Percentiles rank a stretch among this genome's conserved stretches.
Evolutionary conservation across 2,113 vertebrate genomes (phyloP).

Genomic region (Lamprologus lemairii): DNA sequence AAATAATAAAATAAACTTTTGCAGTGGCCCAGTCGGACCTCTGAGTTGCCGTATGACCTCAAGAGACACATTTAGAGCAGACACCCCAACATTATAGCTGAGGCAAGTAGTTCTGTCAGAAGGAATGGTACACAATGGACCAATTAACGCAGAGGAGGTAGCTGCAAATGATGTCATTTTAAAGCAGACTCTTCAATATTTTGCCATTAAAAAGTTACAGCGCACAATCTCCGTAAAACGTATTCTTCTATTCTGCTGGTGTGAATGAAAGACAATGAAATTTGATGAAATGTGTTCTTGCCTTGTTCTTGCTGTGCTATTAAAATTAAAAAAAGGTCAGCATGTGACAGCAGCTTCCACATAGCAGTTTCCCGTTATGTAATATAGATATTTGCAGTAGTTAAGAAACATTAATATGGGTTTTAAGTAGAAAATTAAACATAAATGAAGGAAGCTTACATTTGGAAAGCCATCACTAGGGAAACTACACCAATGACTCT

Average conservation of each 20-base stretch:
- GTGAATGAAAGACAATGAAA: neutral
- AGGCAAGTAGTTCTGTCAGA: neutral
- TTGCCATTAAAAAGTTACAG: neutral
- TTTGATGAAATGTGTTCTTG: neutral
- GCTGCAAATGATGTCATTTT: neutral
- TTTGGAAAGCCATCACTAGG: neutral
- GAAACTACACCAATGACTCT: neutral
- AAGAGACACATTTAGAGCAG: neutral
- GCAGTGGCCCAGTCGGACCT: neutral
- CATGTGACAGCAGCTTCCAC: neutral
- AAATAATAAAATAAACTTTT: neutral
- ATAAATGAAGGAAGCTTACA: neutral
- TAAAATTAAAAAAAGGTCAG: neutral
- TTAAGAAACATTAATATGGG: neutral
- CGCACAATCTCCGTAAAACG: rapidly evolving
- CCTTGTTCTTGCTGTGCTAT: neutral
- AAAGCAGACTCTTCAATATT: neutral
- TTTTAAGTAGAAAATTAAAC: neutral
- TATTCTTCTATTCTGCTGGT: neutral
- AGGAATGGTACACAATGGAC: neutral
- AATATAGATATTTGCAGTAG: neutral
- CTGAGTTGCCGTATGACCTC: neutral
- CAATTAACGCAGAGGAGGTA: neutral
- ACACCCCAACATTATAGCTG: neutral
- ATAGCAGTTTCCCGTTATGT: neutral